Conservation (phyloP, 1,140 invertebrate genomes). For the Hirudo medicinalis region DNA sequence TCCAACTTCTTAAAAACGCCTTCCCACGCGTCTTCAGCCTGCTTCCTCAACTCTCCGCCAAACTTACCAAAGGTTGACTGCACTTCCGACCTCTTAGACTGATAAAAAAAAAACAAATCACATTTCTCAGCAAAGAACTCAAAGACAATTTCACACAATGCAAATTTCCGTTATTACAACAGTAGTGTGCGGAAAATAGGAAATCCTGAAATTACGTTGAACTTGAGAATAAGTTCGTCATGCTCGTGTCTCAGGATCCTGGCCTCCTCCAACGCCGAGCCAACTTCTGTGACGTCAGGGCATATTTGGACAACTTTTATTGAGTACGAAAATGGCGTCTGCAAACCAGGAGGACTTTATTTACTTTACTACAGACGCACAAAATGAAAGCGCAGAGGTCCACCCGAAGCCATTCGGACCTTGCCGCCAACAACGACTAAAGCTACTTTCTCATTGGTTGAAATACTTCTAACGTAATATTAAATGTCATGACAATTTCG, state of each 20-base stretch:
- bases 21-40: slow-evolving; percentile 62
- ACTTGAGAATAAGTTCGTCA: slow-evolving; percentile 65
- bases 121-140: background rate
- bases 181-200: background rate
- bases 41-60: background rate
- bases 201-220: slow-evolving; percentile 52
- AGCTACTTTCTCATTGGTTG: too few species aligned
- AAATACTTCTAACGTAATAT: too few species aligned
- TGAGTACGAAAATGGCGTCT: slow-evolving; percentile 6
- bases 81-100: slow-evolving; percentile 3
- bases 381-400: too few species aligned
- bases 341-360: background rate
- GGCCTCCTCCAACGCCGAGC: slow-evolving; percentile 61
- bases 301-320: background rate
- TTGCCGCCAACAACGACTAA: too few species aligned
- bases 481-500: too few species aligned
- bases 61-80: background rate
- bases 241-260: slow-evolving; percentile 59
- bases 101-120: background rate
- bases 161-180: background rate
- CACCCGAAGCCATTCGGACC: too few species aligned
- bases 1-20: slow-evolving; percentile 69
- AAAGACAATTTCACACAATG: background rate
- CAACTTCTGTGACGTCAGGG: slow-evolving; percentile 67
- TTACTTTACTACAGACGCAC: too few species aligned